Evolutionary conservation across 2,888 invertebrate genomes (phyloP).

Genomic region (Drosophila setosimentum): DNA sequence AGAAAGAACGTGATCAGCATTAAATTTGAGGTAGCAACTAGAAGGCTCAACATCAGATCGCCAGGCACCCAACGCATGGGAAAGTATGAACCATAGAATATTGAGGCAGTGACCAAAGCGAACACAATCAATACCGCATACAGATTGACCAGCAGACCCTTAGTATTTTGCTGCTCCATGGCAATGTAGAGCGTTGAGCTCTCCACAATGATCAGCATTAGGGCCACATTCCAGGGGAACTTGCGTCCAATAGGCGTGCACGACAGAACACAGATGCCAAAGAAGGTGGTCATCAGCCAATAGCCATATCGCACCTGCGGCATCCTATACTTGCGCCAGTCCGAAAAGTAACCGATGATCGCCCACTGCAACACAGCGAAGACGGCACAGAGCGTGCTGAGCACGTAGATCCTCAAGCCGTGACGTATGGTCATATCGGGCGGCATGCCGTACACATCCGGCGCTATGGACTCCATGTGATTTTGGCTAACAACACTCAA

Average conservation of each 20-base stretch:
- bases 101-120: conserved; percentile 38
- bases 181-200: conserved; percentile 62
- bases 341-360: conserved; percentile 19
- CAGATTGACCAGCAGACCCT: conserved; percentile 46
- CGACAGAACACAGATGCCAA: conserved; percentile 50
- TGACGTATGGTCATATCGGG: conserved; percentile 26
- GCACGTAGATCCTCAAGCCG: conserved; percentile 46
- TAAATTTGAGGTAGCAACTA: conserved; percentile 55
- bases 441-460: conserved; percentile 44
- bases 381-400: conserved; percentile 27
- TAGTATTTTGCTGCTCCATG: conserved; percentile 54
- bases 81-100: conserved; percentile 68
- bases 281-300: conserved; percentile 61
- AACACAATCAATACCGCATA: conserved; percentile 61
- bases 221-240: conserved; percentile 44
- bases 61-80: conserved; percentile 69
- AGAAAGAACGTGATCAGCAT: conserved; percentile 58
- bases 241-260: conserved; percentile 63
- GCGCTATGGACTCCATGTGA: conserved; percentile 16
- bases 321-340: conserved; percentile 17
- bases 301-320: conserved; percentile 52
- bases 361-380: conserved; percentile 55
- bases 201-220: conserved; percentile 57
- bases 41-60: conserved; percentile 62
- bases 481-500: conserved; percentile 10